These are phyloP conservation scores for Sarcophaga peregrina DNA, from an alignment of 1,140 invertebrate species.

Conservation along the genomic window DNA sequence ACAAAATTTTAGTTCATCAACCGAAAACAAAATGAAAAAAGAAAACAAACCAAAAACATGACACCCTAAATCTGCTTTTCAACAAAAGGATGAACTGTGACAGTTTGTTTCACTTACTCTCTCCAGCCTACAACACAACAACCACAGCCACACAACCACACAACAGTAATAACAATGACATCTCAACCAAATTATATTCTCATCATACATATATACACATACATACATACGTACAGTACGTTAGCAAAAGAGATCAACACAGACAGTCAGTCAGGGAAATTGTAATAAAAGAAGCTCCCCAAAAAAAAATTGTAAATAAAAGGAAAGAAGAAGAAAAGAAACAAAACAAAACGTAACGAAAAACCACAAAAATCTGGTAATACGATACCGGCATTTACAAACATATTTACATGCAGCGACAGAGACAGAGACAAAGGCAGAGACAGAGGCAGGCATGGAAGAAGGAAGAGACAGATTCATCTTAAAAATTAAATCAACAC, in stretches of 20 bases:
- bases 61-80: neutral
- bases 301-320: too few species aligned
- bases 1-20: too few species aligned
- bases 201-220: too few species aligned
- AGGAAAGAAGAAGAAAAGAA: too few species aligned
- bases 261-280: neutral
- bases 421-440: too few species aligned
- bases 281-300: neutral
- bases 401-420: too few species aligned
- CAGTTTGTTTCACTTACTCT: neutral
- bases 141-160: too few species aligned
- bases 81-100: constrained; percentile 14
- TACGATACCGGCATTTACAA: neutral
- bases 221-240: too few species aligned
- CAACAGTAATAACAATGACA: too few species aligned
- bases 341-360: neutral
- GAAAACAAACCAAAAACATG: neutral
- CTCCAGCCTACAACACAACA: neutral
- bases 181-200: too few species aligned
- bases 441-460: too few species aligned
- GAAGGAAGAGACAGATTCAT: neutral
- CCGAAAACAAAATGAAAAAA: neutral
- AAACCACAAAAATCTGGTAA: constrained; percentile 10
- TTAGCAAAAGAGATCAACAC: too few species aligned
- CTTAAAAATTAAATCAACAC: constrained; percentile 8